Conservation (phyloP, 2,797 vertebrate species). For the Myripristis murdjan region DNA sequence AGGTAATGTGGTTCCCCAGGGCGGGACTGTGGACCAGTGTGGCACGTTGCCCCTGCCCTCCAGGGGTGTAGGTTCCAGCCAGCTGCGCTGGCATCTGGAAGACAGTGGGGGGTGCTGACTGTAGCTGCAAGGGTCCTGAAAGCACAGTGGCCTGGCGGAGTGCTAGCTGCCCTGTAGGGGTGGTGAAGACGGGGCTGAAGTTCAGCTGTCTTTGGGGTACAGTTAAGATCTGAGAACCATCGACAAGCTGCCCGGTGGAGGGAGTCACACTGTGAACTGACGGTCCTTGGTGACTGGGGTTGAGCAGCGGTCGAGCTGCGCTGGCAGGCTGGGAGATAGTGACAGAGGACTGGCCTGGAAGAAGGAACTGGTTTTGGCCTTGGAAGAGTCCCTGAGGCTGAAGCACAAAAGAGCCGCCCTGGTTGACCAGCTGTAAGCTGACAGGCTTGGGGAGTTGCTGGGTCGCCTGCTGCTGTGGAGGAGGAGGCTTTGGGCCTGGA, state of each 20-base stretch:
- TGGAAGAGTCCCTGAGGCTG: conserved; percentile 88
- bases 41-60: conserved; percentile 76
- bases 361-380: conserved; percentile 86
- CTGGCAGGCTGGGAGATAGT: conserved; percentile 76
- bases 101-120: conserved; percentile 83
- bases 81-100: conserved; percentile 89
- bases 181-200: conserved; percentile 87
- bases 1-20: conserved; percentile 87
- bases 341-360: conserved; percentile 84
- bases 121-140: conserved; percentile 85
- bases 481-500: conserved; percentile 72
- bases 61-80: conserved; percentile 78
- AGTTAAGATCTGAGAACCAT: conserved; percentile 85
- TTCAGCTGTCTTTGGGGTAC: conserved; percentile 86
- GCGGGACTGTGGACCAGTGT: conserved; percentile 83
- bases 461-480: conserved; percentile 49
- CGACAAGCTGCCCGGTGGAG: conserved; percentile 81
- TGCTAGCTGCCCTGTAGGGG: conserved; percentile 83
- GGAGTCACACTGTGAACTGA: conserved; percentile 68
- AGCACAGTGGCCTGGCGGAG: conserved; percentile 85
- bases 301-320: conserved; percentile 75
- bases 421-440: conserved; percentile 87
- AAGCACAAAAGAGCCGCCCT: conserved; percentile 86
- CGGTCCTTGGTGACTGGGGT: conserved; percentile 69
- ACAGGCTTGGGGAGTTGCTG: conserved; percentile 81